Evolutionary conservation across 2,888 invertebrate genomes (phyloP).

Genomic region (Hirtodrosophila alboralis): DNA sequence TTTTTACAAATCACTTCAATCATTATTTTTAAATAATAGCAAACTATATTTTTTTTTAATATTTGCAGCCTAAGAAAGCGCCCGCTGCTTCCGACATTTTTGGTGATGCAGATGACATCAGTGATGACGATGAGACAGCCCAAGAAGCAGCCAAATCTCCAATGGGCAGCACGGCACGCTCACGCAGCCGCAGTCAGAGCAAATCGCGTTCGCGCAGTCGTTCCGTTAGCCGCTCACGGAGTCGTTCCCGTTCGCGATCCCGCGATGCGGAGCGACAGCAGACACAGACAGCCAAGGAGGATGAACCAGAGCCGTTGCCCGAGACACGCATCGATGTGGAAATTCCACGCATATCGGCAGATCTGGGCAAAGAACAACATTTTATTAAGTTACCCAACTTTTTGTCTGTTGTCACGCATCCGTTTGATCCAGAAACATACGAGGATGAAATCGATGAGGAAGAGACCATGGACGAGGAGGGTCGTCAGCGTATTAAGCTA

Average conservation of each 20-base stretch:
- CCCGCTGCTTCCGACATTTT: constrained; percentile 91
- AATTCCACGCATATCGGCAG: constrained; percentile 97
- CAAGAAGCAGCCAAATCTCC: constrained; percentile 64
- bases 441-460: constrained; percentile 99
- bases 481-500: constrained; percentile 91
- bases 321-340: constrained; percentile 98
- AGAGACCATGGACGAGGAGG: constrained; percentile 98
- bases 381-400: constrained; percentile 99
- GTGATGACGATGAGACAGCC: constrained; percentile 86
- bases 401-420: constrained; percentile 97
- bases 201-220: constrained; percentile 67
- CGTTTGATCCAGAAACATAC: constrained; percentile 96
- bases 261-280: constrained; percentile 71
- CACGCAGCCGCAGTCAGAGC: constrained; percentile 74
- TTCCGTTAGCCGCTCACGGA: constrained; percentile 66
- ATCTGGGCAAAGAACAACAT: constrained; percentile 95
- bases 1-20: too few species aligned
- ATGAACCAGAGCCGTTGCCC: constrained; percentile 92
- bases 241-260: constrained; percentile 74
- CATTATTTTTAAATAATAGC: too few species aligned
- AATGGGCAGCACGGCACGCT: constrained; percentile 35
- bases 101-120: constrained; percentile 97
- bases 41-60: too few species aligned
- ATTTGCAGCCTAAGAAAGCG: constrained; percentile 53
- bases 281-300: constrained; percentile 80